phyloP scores from a whole-genome alignment of 2,888 invertebrate species.

The Orthosia cruda region DNA sequence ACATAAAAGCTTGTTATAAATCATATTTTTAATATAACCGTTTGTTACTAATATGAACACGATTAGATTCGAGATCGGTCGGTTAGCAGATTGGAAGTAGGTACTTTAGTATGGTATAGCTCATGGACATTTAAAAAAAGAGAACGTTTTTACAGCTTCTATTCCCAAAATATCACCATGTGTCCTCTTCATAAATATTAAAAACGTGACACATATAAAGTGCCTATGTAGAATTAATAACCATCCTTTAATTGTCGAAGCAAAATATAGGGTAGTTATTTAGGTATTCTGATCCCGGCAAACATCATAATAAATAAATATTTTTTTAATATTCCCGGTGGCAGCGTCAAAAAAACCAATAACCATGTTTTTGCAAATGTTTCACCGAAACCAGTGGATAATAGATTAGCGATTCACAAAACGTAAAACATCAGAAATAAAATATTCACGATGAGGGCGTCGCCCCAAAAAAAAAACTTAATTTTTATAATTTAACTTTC shows the following conservation, averaged over 20 bases:
- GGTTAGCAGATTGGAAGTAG: not conserved
- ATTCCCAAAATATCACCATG: not conserved
- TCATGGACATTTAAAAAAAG: too few species aligned
- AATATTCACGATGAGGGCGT: constrained; percentile 59
- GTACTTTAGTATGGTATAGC: too few species aligned
- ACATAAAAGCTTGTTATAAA: too few species aligned
- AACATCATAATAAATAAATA: constrained; percentile 14
- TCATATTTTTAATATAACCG: too few species aligned
- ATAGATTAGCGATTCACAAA: constrained; percentile 50
- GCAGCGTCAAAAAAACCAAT: constrained; percentile 34
- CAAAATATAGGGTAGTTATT: not conserved
- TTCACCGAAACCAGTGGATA: constrained; percentile 6
- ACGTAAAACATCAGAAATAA: constrained; percentile 55
- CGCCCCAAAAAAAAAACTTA: constrained; percentile 39
- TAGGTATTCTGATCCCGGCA: constrained; percentile 6
- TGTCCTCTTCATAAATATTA: not conserved
- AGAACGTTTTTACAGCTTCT: not conserved
- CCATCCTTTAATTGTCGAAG: not conserved
- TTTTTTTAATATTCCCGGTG: constrained; percentile 23
- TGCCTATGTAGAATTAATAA: not conserved
- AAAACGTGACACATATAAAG: not conserved
- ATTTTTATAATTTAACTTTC: constrained; percentile 69
- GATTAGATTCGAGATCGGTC: not conserved
- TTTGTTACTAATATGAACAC: not conserved
- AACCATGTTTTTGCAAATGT: constrained; percentile 28